These are phyloP conservation scores for Stichopus chloronotus DNA, from an alignment of 35 echinoderm and acorn worm species.

Conservation along the genomic window DNA sequence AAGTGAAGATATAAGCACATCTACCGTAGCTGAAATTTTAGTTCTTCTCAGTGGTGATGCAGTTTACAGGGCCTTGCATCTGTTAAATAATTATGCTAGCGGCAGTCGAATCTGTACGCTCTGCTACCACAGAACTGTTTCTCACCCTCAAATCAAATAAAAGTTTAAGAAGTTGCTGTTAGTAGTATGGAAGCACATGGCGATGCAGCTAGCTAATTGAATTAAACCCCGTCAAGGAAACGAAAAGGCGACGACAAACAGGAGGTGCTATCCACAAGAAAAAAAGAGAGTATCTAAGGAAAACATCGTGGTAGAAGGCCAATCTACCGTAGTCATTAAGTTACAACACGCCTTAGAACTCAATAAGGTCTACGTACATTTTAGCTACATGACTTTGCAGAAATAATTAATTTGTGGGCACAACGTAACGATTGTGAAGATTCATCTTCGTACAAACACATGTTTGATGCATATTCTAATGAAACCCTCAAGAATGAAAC, in stretches of 20 bases:
- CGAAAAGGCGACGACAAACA: conserved; percentile 11
- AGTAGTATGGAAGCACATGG: conserved; percentile 2
- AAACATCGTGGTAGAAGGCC: conserved; percentile 22
- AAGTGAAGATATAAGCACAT: no score
- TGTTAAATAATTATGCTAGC: neutral
- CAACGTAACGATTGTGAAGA: neutral
- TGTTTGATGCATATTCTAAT: neutral
- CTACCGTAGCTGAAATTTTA: neutral
- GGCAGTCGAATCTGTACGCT: neutral
- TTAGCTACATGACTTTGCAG: neutral
- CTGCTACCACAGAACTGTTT: conserved; percentile 19
- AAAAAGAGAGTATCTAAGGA: neutral
- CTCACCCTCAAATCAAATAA: conserved; percentile 39
- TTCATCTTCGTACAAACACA: neutral
- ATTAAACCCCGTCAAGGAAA: conserved; percentile 14
- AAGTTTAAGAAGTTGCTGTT: conserved; percentile 5
- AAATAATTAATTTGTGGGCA: neutral
- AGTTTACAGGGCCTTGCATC: neutral
- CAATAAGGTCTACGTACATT: neutral
- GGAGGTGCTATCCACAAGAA: conserved; percentile 14
- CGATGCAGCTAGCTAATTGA: conserved; percentile 25
- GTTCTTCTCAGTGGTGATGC: neutral
- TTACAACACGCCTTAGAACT: conserved; percentile 14
- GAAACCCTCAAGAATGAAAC: neutral
- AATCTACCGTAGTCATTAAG: conserved; percentile 7